phyloP scores from a whole-genome alignment of 2,113 vertebrate species.

The Callaeas wilsoni region DNA sequence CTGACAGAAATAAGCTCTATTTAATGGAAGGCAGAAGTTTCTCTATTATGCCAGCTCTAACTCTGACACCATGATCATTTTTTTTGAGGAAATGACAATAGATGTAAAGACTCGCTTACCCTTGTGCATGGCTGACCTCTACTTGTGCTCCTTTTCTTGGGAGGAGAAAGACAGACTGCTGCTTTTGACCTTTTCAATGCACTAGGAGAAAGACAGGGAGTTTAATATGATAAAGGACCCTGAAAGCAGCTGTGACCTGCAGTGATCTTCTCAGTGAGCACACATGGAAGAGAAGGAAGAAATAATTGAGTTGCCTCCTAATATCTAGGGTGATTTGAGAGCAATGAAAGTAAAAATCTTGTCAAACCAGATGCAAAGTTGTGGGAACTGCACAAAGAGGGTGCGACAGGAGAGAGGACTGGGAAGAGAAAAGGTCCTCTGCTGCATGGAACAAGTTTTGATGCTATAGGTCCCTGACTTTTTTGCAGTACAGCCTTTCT shows the following conservation, averaged over 20 bases:
- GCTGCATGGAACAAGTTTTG: not conserved
- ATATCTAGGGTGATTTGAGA: not conserved
- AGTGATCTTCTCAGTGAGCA: not conserved
- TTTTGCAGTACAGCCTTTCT: not conserved
- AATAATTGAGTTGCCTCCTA: not conserved
- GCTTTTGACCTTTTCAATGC: not conserved
- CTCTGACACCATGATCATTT: not conserved
- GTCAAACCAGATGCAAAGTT: not conserved
- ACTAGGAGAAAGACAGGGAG: not conserved
- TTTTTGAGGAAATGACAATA: not conserved
- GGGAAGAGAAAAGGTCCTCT: not conserved
- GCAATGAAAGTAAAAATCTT: not conserved
- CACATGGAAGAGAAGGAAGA: not conserved
- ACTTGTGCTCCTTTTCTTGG: not conserved
- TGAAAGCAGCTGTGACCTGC: not conserved
- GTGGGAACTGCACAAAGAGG: not conserved
- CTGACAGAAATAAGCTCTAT: not conserved
- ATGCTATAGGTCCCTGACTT: not conserved
- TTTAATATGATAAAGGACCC: not conserved
- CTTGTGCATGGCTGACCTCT: not conserved
- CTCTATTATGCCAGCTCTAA: not conserved
- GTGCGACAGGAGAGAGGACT: not conserved
- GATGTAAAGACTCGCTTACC: not conserved
- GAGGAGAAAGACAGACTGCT: not conserved
- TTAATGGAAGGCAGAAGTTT: not conserved